Conservation (phyloP, 1,140 invertebrate genomes). For the Drosophila sucinea region DNA sequence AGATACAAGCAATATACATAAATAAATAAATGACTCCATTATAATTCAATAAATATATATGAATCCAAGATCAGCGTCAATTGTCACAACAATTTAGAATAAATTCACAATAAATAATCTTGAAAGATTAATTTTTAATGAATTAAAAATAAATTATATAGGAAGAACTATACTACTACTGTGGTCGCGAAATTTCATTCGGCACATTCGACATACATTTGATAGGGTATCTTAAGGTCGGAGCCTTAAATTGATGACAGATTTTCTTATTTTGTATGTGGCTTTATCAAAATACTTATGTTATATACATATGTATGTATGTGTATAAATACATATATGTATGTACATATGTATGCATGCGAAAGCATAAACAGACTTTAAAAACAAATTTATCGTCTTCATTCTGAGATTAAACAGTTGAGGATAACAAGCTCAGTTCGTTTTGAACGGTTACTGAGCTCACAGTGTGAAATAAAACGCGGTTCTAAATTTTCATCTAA, state of each 20-base stretch:
- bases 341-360: background rate
- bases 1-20: no score
- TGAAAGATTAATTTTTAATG: no score
- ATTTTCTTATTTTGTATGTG: background rate
- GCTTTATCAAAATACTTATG: background rate
- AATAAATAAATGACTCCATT: no score
- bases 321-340: background rate
- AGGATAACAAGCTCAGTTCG: conserved; percentile 6
- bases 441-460: background rate
- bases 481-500: background rate
- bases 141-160: no score
- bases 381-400: conserved; percentile 19
- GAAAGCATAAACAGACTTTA: conserved; percentile 10
- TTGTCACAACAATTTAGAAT: no score
- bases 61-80: no score
- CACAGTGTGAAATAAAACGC: background rate
- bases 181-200: no score
- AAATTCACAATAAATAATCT: no score
- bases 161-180: no score
- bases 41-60: no score
- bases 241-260: background rate
- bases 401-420: background rate
- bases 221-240: background rate
- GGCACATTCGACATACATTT: no score
- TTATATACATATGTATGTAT: background rate